Evolutionary conservation across 2,113 vertebrate species (phyloP), one percentile per base, ranked within the genome.

Genomic region (Misgurnus anguillicaudatus): DNA sequence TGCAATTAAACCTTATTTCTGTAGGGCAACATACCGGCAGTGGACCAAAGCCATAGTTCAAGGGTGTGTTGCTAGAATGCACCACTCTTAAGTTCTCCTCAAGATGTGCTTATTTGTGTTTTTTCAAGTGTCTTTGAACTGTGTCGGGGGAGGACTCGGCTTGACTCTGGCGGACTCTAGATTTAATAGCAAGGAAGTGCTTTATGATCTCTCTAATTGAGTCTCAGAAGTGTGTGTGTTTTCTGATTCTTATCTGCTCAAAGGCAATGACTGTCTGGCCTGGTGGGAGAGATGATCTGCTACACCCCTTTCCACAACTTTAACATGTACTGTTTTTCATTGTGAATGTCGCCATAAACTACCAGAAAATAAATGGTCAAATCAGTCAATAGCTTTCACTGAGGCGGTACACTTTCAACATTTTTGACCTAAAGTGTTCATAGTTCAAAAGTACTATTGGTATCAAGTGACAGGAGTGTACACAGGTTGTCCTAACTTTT

Each of bases 1-100:
- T 65, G 70, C 75, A 75, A 81, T 83, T 86, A 83, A 85, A 78
- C 19, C 55, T 53, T 74, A 36, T 58, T 72, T 80, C 38, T 68
- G 39, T 53, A 58, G 53, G 42, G 16, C 41, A 70, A n/a, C 47
- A 55, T 39, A 21, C 47, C 65, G 70, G 53, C 60, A 24, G 64
- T 41, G 61, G 39, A 74, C n/a, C 38, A 45, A 58, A 60, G 65
- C 5, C 31, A 8, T 65, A 16, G 24, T 13, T 58, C 73, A 41
- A 79, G 58, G 38, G 74, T 48, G 19, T 69, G 17, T 75, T 77
- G 24, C 60, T 57, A 24, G 47, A 60, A 13, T 70, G 24, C 65
- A 60, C 62, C 53, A 42, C 19, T 38, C 58, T 3, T 14, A 19
- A 17, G 19, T 55, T 3, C 42, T 60, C 58, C 16, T 61, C 31